Percentiles rank a stretch among this genome's conserved stretches.
These are phyloP conservation scores for Chaunax sp. DNA, from an alignment of 2,797 vertebrate species.

Conservation along the genomic window DNA sequence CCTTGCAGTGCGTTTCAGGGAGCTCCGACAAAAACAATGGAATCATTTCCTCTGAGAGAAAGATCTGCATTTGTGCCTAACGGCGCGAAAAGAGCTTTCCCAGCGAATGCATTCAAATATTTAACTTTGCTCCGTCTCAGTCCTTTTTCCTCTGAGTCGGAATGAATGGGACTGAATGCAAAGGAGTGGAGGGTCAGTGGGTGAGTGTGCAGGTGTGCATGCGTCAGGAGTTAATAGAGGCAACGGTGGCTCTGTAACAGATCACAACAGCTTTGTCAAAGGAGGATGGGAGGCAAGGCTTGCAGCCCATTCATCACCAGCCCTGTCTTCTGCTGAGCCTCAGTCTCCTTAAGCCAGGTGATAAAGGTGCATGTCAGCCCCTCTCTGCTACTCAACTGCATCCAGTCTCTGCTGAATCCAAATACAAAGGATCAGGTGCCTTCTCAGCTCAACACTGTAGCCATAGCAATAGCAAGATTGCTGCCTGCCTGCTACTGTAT, in stretches of 20 bases:
- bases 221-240: conserved; percentile 84
- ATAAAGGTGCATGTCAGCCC: conserved; percentile 84
- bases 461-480: conserved; percentile 44
- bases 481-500: conserved; percentile 36
- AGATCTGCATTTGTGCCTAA: conserved; percentile 1
- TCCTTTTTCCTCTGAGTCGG: conserved; percentile 30
- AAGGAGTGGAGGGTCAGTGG: conserved; percentile 70
- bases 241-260: conserved; percentile 79
- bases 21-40: conserved; percentile 4
- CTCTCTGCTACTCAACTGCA: conserved; percentile 79
- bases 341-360: conserved; percentile 79
- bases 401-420: conserved; percentile 76
- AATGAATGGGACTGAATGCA: conserved; percentile 49
- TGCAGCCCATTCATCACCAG: conserved; percentile 81
- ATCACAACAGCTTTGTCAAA: conserved; percentile 83
- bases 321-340: conserved; percentile 77
- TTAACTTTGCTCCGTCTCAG: conserved; percentile 36
- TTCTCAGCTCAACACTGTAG: conserved; percentile 46
- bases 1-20: conserved; percentile 5
- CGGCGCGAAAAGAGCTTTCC: conserved; percentile 3
- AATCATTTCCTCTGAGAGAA: background rate
- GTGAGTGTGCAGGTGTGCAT: conserved; percentile 75
- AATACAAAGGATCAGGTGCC: conserved; percentile 63
- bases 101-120: conserved; percentile 46
- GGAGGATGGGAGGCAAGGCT: conserved; percentile 76